Conservation (phyloP, 1,140 invertebrate genomes). For the Leptopilina boulardi region DNA sequence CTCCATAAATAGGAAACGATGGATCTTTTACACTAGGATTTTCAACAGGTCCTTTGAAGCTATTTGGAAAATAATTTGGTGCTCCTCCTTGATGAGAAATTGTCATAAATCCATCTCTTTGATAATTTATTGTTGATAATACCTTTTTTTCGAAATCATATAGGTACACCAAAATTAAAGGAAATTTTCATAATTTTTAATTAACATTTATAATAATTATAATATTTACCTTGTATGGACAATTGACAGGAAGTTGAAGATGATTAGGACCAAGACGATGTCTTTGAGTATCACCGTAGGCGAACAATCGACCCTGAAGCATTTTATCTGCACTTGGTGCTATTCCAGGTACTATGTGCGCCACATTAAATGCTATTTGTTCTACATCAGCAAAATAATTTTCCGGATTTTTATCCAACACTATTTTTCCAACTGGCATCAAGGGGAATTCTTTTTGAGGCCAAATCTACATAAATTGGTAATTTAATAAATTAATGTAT, state of each 20-base stretch:
- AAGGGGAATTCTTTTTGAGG: conserved; percentile 90
- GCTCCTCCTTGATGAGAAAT: conserved; percentile 84
- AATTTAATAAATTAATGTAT: neutral
- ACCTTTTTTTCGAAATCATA: conserved; percentile 55
- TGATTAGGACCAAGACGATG: conserved; percentile 96
- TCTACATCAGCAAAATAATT: conserved; percentile 95
- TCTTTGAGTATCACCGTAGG: conserved; percentile 96
- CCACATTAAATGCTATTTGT: conserved; percentile 92
- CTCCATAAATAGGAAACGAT: conserved; percentile 77
- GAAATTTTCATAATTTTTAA: no score
- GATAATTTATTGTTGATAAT: conserved; percentile 82
- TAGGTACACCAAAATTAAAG: no score
- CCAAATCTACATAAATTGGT: conserved; percentile 80
- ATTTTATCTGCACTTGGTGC: conserved; percentile 96
- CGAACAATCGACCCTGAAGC: conserved; percentile 95
- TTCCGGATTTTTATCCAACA: conserved; percentile 88
- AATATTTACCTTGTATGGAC: conserved; percentile 82
- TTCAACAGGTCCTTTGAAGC: conserved; percentile 89
- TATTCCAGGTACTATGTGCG: conserved; percentile 92
- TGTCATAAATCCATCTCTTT: conserved; percentile 89
- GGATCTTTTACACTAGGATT: conserved; percentile 68
- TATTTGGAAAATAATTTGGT: conserved; percentile 98
- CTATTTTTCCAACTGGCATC: conserved; percentile 90
- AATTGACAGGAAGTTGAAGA: conserved; percentile 96
- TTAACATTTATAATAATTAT: neutral